These are phyloP conservation scores for Euspilapteryx auroguttella DNA, from an alignment of 2,888 invertebrate genomes.

Conservation along the genomic window DNA sequence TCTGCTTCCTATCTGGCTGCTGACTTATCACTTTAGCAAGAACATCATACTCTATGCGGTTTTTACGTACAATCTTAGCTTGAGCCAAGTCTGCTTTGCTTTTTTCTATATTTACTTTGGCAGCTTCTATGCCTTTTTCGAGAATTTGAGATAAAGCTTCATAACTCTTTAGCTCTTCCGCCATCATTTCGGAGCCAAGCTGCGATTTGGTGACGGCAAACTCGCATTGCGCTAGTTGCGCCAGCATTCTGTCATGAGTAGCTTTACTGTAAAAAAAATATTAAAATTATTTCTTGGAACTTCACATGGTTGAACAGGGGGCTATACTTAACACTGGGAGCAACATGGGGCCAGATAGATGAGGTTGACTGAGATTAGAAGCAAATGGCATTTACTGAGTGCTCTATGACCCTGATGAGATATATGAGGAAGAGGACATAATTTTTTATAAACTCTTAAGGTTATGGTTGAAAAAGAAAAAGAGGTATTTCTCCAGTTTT, in stretches of 20 bases:
- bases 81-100: slow-evolving; percentile 80
- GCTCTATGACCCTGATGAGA: too few species aligned
- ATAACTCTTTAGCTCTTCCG: slow-evolving; percentile 83
- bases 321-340: too few species aligned
- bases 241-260: slow-evolving; percentile 77
- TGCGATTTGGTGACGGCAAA: slow-evolving; percentile 85
- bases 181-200: slow-evolving; percentile 77
- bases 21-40: slow-evolving; percentile 87
- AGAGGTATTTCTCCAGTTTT: too few species aligned
- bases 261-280: slow-evolving; percentile 53
- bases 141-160: slow-evolving; percentile 75
- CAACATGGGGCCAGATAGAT: too few species aligned
- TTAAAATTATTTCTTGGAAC: too few species aligned
- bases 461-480: too few species aligned
- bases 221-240: slow-evolving; percentile 85
- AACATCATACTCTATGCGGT: slow-evolving; percentile 91
- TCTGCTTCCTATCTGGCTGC: slow-evolving; percentile 87
- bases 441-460: too few species aligned
- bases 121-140: slow-evolving; percentile 76
- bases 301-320: too few species aligned
- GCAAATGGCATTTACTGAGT: too few species aligned
- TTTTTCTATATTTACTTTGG: slow-evolving; percentile 78
- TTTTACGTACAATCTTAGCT: slow-evolving; percentile 85
- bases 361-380: too few species aligned
- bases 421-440: too few species aligned